These are phyloP conservation scores for Tupiocoris notatus DNA, from an alignment of 2,888 invertebrate species.

Conservation along the genomic window DNA sequence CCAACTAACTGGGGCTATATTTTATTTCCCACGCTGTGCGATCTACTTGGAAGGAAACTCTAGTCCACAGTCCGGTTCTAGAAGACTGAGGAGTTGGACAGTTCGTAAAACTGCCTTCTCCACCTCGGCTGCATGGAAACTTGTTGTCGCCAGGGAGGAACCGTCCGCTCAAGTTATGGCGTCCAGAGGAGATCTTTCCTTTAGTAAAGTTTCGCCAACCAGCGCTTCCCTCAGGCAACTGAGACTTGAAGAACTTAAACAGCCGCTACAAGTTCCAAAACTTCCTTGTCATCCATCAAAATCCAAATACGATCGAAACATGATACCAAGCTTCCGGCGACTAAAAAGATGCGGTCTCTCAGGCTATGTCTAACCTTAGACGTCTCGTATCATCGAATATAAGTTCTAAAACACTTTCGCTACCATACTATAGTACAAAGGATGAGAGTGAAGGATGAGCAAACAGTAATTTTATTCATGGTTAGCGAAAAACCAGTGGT, in stretches of 20 bases:
- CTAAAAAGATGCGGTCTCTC: too few relatives aligned
- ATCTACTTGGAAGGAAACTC: too few relatives aligned
- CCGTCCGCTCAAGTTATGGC: conserved; percentile 14
- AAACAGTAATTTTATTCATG: too few relatives aligned
- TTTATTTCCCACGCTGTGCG: too few relatives aligned
- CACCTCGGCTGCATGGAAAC: background rate
- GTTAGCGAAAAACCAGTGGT: too few relatives aligned
- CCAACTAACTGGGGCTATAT: too few relatives aligned
- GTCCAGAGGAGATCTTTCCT: background rate
- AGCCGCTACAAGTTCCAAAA: background rate
- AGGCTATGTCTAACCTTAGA: too few relatives aligned
- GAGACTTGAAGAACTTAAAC: background rate
- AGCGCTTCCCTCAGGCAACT: background rate
- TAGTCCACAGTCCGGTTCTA: background rate
- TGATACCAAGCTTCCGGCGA: background rate
- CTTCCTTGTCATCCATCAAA: background rate
- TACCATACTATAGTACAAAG: too few relatives aligned
- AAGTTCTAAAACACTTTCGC: too few relatives aligned
- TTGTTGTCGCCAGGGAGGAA: conserved; percentile 19
- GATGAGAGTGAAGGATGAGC: too few relatives aligned
- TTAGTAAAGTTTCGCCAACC: background rate
- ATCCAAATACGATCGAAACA: background rate
- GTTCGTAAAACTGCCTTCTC: background rate
- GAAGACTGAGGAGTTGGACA: background rate
- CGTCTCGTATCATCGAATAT: too few relatives aligned